Evolutionary conservation across 2,888 invertebrate species (phyloP).

Genomic region (Sesia apiformis): DNA sequence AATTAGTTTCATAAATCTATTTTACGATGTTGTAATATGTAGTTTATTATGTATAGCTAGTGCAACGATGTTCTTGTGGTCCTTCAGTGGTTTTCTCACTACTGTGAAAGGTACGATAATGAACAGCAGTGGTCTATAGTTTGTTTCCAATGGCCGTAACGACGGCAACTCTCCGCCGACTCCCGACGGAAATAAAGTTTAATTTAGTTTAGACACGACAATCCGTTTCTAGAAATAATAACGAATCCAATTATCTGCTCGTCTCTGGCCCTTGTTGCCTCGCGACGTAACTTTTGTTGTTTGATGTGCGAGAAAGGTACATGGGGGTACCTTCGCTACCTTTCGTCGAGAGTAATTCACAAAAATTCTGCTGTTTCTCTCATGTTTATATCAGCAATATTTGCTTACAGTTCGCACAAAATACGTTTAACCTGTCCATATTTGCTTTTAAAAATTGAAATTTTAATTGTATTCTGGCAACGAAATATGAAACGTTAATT

Average conservation of each 20-base stretch:
- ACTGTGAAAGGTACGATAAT: slow-evolving; percentile 34
- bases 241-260: slow-evolving; percentile 46
- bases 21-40: too few relatives aligned
- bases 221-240: slow-evolving; percentile 50
- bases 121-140: slow-evolving; percentile 37
- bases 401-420: too few relatives aligned
- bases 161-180: slow-evolving; percentile 30
- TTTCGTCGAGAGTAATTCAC: too few relatives aligned
- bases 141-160: slow-evolving; percentile 34
- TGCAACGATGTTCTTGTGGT: slow-evolving; percentile 10
- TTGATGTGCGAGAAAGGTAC: not conserved
- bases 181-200: slow-evolving; percentile 63
- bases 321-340: too few relatives aligned
- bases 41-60: too few relatives aligned
- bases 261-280: slow-evolving; percentile 5
- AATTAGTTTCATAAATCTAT: too few relatives aligned
- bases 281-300: not conserved
- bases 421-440: too few relatives aligned
- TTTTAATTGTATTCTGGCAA: too few relatives aligned
- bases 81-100: slow-evolving; percentile 19
- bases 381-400: too few relatives aligned
- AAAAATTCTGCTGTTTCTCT: too few relatives aligned
- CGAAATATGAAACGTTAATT: too few relatives aligned
- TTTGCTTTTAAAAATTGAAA: too few relatives aligned
- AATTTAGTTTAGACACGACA: slow-evolving; percentile 64